Percentiles rank a stretch among this genome's conserved stretches.
Conservation (phyloP, 2,888 invertebrate genomes). For the Cinara cedri region DNA sequence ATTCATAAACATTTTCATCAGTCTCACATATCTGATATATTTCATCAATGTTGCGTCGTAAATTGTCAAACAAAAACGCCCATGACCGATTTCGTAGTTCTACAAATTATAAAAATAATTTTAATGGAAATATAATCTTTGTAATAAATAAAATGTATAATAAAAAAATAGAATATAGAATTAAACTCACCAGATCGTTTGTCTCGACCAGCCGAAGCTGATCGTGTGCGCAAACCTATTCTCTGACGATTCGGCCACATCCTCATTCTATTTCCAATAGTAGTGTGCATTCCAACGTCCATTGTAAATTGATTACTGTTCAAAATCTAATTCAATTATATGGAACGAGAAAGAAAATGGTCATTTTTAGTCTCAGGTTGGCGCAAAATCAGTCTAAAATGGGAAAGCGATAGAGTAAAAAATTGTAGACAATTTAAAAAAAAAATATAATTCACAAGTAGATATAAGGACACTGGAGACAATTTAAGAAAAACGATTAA, state of each 20-base stretch:
- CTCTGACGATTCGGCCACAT: conserved; percentile 52
- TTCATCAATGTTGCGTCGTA: conserved; percentile 90
- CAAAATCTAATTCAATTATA: background rate
- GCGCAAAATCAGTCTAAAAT: too few species aligned
- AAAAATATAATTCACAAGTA: background rate
- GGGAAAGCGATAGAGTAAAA: too few species aligned
- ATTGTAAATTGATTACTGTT: background rate
- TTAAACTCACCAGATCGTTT: conserved; percentile 71
- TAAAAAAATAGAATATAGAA: too few species aligned
- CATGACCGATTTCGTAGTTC: conserved; percentile 92
- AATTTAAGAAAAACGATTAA: background rate
- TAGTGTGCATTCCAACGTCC: conserved; percentile 39
- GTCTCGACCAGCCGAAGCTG: conserved; percentile 85
- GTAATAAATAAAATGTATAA: conserved; percentile 31
- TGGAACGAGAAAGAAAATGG: background rate
- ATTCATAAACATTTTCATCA: conserved; percentile 91
- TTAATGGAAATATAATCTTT: background rate
- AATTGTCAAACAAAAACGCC: conserved; percentile 92
- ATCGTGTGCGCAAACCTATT: conserved; percentile 68
- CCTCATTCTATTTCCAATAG: conserved; percentile 43
- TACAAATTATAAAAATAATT: conserved; percentile 57
- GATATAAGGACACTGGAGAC: background rate
- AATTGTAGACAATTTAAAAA: too few species aligned
- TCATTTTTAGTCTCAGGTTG: background rate
- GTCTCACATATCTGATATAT: conserved; percentile 95